A percentile compares a stretch with the other conserved stretches of the same genome.
Conservation (phyloP, 1,140 invertebrate genomes). For the Dendrolimus kikuchii region DNA sequence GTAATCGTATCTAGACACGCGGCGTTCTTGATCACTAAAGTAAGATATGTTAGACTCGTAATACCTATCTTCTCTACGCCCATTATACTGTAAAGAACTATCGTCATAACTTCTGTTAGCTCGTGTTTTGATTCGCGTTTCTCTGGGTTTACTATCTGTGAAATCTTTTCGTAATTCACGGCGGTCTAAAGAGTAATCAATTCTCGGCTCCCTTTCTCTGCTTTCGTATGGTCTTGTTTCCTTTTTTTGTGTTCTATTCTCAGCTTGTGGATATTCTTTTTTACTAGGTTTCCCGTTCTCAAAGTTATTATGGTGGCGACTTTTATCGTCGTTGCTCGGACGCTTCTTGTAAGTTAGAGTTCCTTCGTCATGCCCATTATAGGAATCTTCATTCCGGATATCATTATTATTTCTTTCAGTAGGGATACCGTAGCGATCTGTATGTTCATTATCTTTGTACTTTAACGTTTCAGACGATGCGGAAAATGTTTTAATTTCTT, state of each 20-base stretch:
- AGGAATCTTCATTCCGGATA: conserved; percentile 39
- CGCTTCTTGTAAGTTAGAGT: conserved; percentile 68
- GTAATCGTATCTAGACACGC: conserved; percentile 72
- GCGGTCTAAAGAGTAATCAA: conserved; percentile 62
- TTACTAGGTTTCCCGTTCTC: conserved; percentile 47
- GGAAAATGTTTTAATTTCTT: conserved; percentile 69
- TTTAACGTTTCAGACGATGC: conserved; percentile 66
- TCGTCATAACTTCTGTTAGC: conserved; percentile 61
- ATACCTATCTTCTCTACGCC: conserved; percentile 69
- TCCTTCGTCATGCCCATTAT: conserved; percentile 58
- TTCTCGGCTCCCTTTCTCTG: conserved; percentile 53
- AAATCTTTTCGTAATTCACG: conserved; percentile 53
- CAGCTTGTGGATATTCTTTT: conserved; percentile 55
- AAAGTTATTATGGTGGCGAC: conserved; percentile 39
- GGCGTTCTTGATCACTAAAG: conserved; percentile 69
- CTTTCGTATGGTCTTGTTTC: conserved; percentile 37
- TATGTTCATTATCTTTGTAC: conserved; percentile 61
- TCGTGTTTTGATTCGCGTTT: conserved; percentile 52
- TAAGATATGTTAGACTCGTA: conserved; percentile 67
- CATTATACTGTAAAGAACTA: conserved; percentile 59
- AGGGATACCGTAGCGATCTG: conserved; percentile 56
- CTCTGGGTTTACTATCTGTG: conserved; percentile 41
- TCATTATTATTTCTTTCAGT: conserved; percentile 55
- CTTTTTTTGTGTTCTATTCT: conserved; percentile 50
- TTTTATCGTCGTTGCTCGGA: conserved; percentile 59